A percentile compares a stretch with the other conserved stretches of the same genome.
phyloP scores from a whole-genome alignment of 2,113 vertebrate species.

The Irena cyanogastra region DNA sequence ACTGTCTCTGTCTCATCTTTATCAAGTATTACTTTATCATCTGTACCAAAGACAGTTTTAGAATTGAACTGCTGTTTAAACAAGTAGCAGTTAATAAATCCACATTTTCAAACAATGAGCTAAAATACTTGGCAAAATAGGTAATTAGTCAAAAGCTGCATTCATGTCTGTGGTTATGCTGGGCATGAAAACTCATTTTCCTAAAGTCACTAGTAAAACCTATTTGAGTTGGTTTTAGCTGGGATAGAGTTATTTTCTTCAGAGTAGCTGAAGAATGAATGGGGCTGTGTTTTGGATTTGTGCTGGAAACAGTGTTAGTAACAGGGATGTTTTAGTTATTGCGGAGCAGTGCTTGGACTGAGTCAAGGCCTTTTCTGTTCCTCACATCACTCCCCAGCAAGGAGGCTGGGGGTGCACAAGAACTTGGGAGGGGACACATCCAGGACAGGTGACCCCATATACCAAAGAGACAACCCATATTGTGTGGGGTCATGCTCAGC shows the following conservation, averaged over 20 bases:
- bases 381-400: accelerated
- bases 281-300: neutral
- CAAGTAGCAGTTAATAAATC: neutral
- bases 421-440: neutral
- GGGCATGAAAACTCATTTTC: neutral
- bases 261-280: neutral
- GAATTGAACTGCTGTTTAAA: neutral
- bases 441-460: neutral
- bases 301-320: neutral
- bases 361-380: neutral
- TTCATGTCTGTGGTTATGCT: neutral
- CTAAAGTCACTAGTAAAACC: neutral
- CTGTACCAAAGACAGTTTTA: neutral
- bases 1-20: neutral
- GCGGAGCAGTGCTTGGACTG: neutral
- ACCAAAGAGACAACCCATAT: neutral
- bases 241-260: neutral
- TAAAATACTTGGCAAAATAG: neutral
- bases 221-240: neutral
- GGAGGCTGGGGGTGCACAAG: neutral
- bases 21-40: neutral
- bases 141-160: neutral
- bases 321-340: neutral
- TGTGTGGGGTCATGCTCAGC: neutral
- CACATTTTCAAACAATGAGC: neutral